Evolutionary conservation across 1,140 invertebrate genomes (phyloP).

Genomic region (Prorops nasuta): DNA sequence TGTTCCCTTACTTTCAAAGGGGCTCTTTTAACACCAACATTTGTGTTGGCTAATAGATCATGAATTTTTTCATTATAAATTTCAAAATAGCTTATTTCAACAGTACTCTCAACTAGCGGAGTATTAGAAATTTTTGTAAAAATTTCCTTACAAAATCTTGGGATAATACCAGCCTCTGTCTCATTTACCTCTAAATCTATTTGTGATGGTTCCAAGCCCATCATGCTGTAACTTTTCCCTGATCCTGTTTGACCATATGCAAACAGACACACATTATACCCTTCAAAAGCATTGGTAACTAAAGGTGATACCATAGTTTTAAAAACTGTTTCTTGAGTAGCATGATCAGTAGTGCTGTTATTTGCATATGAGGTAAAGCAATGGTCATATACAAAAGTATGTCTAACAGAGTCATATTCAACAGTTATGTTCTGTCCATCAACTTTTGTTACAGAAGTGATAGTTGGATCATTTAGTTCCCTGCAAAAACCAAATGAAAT

Average conservation of each 20-base stretch:
- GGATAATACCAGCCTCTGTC: slow-evolving; percentile 74
- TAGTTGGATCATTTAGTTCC: slow-evolving; percentile 54
- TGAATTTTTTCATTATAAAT: slow-evolving; percentile 87
- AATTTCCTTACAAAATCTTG: slow-evolving; percentile 79
- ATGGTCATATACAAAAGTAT: slow-evolving; percentile 79
- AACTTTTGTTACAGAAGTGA: slow-evolving; percentile 56
- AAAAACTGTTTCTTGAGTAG: slow-evolving; percentile 70
- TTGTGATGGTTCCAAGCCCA: slow-evolving; percentile 57
- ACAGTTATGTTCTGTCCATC: slow-evolving; percentile 61
- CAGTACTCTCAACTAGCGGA: slow-evolving; percentile 47
- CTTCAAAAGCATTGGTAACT: slow-evolving; percentile 81
- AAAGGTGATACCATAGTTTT: slow-evolving; percentile 73
- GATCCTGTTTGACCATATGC: slow-evolving; percentile 94
- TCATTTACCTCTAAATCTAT: slow-evolving; percentile 53
- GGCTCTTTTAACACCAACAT: slow-evolving; percentile 44
- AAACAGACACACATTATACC: slow-evolving; percentile 93
- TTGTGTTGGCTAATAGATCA: slow-evolving; percentile 65
- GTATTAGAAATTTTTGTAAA: slow-evolving; percentile 61
- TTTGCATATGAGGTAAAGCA: slow-evolving; percentile 62
- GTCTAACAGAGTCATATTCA: slow-evolving; percentile 56
- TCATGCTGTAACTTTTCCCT: slow-evolving; percentile 75
- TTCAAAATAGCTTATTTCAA: slow-evolving; percentile 83
- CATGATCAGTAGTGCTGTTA: slow-evolving; percentile 44
- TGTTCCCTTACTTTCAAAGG: slow-evolving; percentile 73
- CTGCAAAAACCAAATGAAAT: slow-evolving; percentile 33